Evolutionary conservation across 2,113 vertebrate species (phyloP).

Genomic region (Coptodon bakossiorum): DNA sequence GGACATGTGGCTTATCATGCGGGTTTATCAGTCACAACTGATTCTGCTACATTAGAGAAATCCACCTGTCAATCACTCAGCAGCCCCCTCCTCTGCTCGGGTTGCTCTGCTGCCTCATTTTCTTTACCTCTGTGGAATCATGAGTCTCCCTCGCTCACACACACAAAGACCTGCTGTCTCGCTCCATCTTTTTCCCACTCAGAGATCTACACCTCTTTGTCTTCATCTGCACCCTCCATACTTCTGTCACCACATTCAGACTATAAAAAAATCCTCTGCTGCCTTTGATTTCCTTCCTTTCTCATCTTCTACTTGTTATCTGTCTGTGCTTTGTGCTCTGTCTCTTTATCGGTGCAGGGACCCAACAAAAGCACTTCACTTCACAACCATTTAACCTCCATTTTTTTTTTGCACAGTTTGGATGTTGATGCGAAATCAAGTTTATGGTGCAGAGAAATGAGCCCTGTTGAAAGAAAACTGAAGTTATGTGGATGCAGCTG

Average conservation of each 20-base stretch:
- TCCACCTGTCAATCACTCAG: slow-evolving; percentile 12
- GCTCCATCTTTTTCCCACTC: neutral
- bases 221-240: neutral
- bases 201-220: slow-evolving; percentile 2
- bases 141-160: neutral
- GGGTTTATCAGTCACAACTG: neutral
- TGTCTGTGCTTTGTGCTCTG: neutral
- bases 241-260: neutral
- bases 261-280: neutral
- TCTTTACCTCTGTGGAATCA: neutral
- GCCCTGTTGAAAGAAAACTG: neutral
- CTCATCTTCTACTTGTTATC: slow-evolving; percentile 5
- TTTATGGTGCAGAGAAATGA: neutral
- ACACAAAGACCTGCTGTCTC: slow-evolving; percentile 1
- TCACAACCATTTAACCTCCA: neutral
- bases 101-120: neutral
- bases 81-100: neutral
- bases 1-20: neutral
- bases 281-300: slow-evolving; percentile 13
- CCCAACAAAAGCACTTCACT: neutral
- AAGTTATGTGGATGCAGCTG: neutral
- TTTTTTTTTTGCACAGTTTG: neutral
- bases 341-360: neutral
- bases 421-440: neutral
- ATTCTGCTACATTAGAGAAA: neutral